Base-by-base conservation (phyloP, 2,113 vertebrate genomes). In the Panurus biarmicus region DNA sequence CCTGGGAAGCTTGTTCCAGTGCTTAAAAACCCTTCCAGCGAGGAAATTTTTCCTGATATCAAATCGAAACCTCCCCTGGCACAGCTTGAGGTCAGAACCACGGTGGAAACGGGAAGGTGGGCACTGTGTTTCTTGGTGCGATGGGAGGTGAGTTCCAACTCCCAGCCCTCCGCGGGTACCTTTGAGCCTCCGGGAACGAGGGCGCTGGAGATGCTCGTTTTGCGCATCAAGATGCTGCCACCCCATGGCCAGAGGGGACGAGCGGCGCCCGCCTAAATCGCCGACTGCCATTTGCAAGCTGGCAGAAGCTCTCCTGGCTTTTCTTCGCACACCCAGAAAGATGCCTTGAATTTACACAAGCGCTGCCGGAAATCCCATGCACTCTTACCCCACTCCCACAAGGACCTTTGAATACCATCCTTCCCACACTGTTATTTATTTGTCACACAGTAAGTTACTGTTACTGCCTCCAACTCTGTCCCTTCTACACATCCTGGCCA, bases 141-240 rank as follows among this genome's bases (percentile, higher is more conserved):
- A 60, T 10, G 4, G 54, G 16, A 20, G 16, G 18, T 0, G 25
- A 45, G 45, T 20, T 19, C 1, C 1, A 67, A 2, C 10, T 35
- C 47, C 5, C 38, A 51, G 50, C 62, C 4, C 58, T 56, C n/a
- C 29, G 36, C 22, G 23, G 53, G 35, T 21, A 21, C 66, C 53
- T 40, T 11, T 9, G 70, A 38, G 61, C 24, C 50, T 38, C 28
- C 47, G 2, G 11, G 6, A n/a, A 38, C 5, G 13, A 23, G 40
- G 53, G 25, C 44, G 20, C 57, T 13, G 31, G 7, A 24, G 75
- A 36, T 3, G 45, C 48, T 82, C 14, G 6, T 62, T 92, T 92
- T 70, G 78, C 51, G 47, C 72, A 95, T 94, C 87, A 15, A 77
- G 60, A 60, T 88, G 94, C 94, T 94, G 95, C 96, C 96, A 95